Conservation (phyloP, 2,888 invertebrate species). For the Drosophila cognata region DNA sequence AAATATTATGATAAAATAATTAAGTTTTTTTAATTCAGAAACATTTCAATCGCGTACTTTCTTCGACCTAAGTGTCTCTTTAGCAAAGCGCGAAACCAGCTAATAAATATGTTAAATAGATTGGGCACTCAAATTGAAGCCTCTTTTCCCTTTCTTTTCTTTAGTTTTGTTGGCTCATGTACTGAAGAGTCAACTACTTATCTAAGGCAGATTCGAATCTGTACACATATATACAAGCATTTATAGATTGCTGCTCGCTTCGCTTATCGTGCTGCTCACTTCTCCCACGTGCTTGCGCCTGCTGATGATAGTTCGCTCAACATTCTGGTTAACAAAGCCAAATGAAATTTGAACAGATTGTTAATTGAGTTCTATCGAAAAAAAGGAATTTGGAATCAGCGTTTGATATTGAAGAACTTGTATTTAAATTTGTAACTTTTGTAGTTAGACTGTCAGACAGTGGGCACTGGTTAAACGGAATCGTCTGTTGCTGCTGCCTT, state of each 20-base stretch:
- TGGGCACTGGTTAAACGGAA: not conserved
- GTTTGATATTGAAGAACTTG: not conserved
- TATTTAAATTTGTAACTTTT: not conserved
- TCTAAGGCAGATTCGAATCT: not conserved
- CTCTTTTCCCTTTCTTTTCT: not conserved
- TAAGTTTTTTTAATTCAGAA: not conserved
- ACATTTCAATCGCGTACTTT: not conserved
- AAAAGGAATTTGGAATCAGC: not conserved
- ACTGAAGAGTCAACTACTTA: not conserved
- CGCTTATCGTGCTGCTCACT: not conserved
- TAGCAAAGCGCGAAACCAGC: not conserved
- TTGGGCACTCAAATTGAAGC: not conserved
- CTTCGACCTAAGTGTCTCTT: not conserved
- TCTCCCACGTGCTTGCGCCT: not conserved
- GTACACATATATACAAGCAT: not conserved
- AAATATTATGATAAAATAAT: not conserved
- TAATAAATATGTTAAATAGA: not conserved
- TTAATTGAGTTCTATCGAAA: not conserved
- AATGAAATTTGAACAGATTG: not conserved
- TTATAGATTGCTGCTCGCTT: not conserved
- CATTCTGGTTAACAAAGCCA: too few species aligned
- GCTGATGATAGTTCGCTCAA: not conserved
- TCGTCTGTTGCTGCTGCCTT: not conserved
- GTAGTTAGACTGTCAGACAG: not conserved
- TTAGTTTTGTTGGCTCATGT: not conserved